phyloP scores from a whole-genome alignment of 2,113 vertebrate genomes.

The Notechis scutatus region DNA sequence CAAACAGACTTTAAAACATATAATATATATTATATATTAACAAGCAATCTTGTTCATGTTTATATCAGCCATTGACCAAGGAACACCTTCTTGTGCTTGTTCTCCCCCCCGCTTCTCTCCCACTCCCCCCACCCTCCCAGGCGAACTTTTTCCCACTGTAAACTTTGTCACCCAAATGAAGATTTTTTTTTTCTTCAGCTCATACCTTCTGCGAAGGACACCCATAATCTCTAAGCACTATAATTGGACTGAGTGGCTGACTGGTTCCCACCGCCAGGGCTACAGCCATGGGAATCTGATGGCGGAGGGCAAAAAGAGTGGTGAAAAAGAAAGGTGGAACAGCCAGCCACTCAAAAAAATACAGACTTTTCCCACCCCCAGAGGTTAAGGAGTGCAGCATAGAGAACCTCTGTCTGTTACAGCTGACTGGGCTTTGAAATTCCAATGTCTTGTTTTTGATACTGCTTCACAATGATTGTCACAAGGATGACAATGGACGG shows the following conservation, averaged over 20 bases:
- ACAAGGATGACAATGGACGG: conserved; percentile 42
- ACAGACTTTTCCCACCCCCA: conserved; percentile 41
- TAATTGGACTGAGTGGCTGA: conserved; percentile 65
- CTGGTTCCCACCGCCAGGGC: conserved; percentile 43
- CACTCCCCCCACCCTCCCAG: not conserved
- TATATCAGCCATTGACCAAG: not conserved
- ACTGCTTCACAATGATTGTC: conserved; percentile 42
- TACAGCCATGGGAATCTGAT: conserved; percentile 53
- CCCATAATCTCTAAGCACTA: conserved; percentile 35
- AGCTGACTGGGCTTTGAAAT: conserved; percentile 45
- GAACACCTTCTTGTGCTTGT: conserved; percentile 18
- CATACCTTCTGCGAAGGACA: conserved; percentile 51
- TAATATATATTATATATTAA: too few species aligned
- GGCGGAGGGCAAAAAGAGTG: conserved; percentile 5
- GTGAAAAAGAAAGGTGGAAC: conserved; percentile 52
- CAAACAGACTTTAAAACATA: too few species aligned
- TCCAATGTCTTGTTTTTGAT: conserved; percentile 57
- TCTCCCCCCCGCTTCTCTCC: not conserved
- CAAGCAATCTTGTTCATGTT: not conserved
- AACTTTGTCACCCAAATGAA: conserved; percentile 56
- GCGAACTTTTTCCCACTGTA: conserved; percentile 2
- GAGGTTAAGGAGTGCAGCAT: conserved; percentile 60
- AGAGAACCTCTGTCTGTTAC: conserved; percentile 60
- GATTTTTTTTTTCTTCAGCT: conserved; percentile 41
- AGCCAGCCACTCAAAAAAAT: conserved; percentile 57